These are phyloP conservation scores for Nothoprocta perdicaria DNA, from an alignment of 2,113 vertebrate species.

Conservation along the genomic window DNA sequence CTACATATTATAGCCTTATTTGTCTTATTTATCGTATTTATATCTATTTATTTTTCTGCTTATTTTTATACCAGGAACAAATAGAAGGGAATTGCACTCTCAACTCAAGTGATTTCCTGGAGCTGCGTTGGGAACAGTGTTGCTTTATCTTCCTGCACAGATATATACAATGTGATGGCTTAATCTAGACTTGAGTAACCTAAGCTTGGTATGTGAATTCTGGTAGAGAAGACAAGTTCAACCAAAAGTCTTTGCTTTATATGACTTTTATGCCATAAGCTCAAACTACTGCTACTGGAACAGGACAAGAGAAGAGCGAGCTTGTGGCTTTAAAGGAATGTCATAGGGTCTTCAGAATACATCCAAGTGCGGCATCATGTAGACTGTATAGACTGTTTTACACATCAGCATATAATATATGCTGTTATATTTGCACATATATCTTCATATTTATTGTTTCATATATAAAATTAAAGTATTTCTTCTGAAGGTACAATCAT, in stretches of 20 bases:
- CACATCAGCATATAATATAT: not conserved
- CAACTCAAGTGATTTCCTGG: not conserved
- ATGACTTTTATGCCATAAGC: not conserved
- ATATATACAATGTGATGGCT: not conserved
- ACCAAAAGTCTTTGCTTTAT: not conserved
- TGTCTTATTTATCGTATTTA: too few species aligned
- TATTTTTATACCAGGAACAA: not conserved
- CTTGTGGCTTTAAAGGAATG: not conserved
- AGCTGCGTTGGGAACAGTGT: not conserved
- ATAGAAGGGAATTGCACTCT: not conserved
- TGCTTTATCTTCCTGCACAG: not conserved
- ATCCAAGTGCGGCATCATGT: accelerated
- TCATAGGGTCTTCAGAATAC: not conserved
- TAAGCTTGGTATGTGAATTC: not conserved
- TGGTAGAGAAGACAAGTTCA: not conserved
- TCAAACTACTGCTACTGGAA: not conserved
- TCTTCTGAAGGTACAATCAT: not conserved
- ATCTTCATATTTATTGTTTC: not conserved
- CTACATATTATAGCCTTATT: too few species aligned
- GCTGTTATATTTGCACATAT: not conserved
- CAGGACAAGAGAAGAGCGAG: not conserved
- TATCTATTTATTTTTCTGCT: not conserved
- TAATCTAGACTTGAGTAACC: not conserved
- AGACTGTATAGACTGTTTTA: not conserved
- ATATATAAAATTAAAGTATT: not conserved